Conservation (phyloP, 1,140 invertebrate species). For the Musca vetustissima region DNA sequence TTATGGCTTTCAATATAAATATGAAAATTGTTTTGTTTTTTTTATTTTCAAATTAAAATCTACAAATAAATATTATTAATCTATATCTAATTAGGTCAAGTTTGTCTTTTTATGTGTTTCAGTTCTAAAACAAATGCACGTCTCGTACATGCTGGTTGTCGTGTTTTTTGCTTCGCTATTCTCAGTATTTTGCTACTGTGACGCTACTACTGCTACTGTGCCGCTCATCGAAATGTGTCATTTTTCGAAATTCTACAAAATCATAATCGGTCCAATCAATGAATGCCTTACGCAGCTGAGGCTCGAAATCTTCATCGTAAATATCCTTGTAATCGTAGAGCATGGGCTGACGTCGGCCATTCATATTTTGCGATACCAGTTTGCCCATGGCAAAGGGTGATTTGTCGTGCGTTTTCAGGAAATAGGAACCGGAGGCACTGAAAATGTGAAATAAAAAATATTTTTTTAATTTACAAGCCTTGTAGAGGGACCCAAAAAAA, state of each 20-base stretch:
- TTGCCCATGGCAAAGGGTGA: slow-evolving; percentile 60
- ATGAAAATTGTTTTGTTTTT: no score
- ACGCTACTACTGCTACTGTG: no score
- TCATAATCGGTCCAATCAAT: slow-evolving; percentile 30
- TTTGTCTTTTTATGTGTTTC: no score
- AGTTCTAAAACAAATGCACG: no score
- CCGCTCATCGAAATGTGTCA: slow-evolving; percentile 27
- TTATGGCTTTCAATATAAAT: no score
- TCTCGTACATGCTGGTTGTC: no score
- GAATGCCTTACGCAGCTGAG: slow-evolving; percentile 34
- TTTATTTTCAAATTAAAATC: no score
- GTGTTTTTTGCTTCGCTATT: no score
- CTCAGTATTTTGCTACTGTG: background rate
- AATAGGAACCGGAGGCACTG: slow-evolving; percentile 59
- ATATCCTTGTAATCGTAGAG: slow-evolving; percentile 17
- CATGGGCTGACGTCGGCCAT: background rate
- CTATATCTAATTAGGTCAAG: no score
- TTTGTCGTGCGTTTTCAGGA: slow-evolving; percentile 61
- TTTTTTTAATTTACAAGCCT: background rate
- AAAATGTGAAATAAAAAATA: background rate
- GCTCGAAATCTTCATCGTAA: slow-evolving; percentile 34
- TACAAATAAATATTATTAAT: no score
- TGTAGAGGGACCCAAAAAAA: no score
- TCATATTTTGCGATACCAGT: background rate
- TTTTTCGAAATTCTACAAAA: slow-evolving; percentile 4